A percentile compares a stretch with the other conserved stretches of the same genome.
These are phyloP conservation scores for Cebidichthys violaceus DNA, from an alignment of 2,113 vertebrate genomes.

Conservation along the genomic window DNA sequence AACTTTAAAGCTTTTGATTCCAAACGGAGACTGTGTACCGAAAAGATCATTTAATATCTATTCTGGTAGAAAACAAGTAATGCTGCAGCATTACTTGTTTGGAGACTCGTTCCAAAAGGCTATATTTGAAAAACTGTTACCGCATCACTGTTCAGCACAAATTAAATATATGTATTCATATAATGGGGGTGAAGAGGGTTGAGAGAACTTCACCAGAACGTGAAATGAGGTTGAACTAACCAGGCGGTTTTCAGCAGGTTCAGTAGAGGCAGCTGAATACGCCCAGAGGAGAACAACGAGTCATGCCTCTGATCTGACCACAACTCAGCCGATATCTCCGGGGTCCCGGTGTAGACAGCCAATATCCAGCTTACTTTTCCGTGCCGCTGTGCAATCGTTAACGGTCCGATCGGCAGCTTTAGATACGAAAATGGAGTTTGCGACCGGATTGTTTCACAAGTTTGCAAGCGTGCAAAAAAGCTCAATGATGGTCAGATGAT, in stretches of 20 bases:
- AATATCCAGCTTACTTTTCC: no score
- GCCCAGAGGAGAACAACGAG: background rate
- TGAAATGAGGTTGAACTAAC: conserved; percentile 1
- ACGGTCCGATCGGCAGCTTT: background rate
- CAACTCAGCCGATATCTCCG: background rate
- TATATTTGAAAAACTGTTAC: conserved; percentile 21
- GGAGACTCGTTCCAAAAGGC: background rate
- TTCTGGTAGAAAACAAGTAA: background rate
- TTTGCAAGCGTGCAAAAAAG: background rate
- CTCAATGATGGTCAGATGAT: background rate
- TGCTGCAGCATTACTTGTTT: no score
- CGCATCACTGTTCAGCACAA: background rate
- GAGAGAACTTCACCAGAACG: background rate
- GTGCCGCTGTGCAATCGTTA: no score
- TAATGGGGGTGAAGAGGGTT: background rate
- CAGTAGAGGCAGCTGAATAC: background rate
- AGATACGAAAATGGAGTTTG: background rate
- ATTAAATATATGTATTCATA: background rate
- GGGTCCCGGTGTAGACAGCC: no score
- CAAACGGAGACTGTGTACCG: rapidly evolving
- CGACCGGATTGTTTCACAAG: no score
- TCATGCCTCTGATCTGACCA: no score
- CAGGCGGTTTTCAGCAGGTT: background rate
- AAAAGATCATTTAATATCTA: background rate
- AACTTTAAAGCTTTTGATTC: conserved; percentile 19